Base-by-base conservation (phyloP, 2,797 vertebrate genomes). In the Danio albolineatus region DNA sequence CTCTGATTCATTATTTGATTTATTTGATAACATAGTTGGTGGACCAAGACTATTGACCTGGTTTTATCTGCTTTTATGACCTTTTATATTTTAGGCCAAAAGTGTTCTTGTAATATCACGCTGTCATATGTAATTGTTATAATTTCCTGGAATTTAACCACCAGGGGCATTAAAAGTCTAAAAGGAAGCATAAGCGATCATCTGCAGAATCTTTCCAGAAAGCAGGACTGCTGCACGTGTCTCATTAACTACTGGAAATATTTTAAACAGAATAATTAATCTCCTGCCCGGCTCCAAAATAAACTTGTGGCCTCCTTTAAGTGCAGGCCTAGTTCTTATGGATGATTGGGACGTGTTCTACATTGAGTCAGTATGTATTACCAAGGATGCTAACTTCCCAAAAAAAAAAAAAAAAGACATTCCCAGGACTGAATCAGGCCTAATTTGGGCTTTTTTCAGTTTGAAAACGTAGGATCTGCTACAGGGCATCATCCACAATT, bases 211-310 rank as follows among this genome's bases (percentile, higher is more conserved):
- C 44, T 39, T 79, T 76, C 36, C 53, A 80, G 61, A 67, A 70
- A 64, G 66, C 48, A 60, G 76, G 73, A 74, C 57, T 54, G 69
- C 56, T 69, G 57, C 70, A 62, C 14, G 10, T 79, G 76, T 86
- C 82, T 86, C 82, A 86, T 87, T 87, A 86, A 80, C 71, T 71
- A 56, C 57, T 73, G 80, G 59, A 83, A 61, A 82, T 79, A 82
- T 85, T 86, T 86, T 81, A 80, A 81, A 86, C 76, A 77, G 74
- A 86, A 84, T 81, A 82, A 84, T 84, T 76, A 80, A 85, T 87
- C 84, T 85, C 84, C 46, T 82, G 78, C 67, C 64, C 64, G 57
- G 65, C 76, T 85, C 79, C 60, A 81, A 86, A 87, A 87, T 86
- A 85, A 84, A 82, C 48, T 19, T 4, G 14, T 60, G 80, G 78